Percentiles rank a stretch among this genome's conserved stretches.
These are phyloP conservation scores for Clarias fuscus DNA, from an alignment of 2,797 vertebrate species.

Conservation along the genomic window DNA sequence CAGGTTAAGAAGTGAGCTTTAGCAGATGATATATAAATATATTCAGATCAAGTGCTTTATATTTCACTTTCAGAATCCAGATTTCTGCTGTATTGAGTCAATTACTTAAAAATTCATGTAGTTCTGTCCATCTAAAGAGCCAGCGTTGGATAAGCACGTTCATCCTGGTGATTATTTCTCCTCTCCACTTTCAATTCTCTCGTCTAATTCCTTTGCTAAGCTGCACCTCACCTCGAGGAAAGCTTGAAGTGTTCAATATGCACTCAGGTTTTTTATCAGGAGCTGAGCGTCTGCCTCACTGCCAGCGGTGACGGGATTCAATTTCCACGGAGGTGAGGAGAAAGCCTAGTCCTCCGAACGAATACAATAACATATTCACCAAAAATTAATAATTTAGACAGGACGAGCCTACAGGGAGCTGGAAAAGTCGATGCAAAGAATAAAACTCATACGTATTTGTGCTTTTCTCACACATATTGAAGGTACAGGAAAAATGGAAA, in stretches of 20 bases:
- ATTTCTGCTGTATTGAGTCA: background rate
- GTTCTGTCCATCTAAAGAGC: background rate
- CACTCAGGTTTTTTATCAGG: slow-evolving; percentile 54
- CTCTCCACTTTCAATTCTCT: slow-evolving; percentile 62
- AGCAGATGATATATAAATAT: background rate
- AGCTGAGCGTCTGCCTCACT: slow-evolving; percentile 64
- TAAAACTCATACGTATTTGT: slow-evolving; percentile 49
- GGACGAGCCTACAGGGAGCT: slow-evolving; percentile 53
- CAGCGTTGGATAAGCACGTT: background rate
- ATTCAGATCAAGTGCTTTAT: background rate
- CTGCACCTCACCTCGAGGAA: slow-evolving; percentile 63
- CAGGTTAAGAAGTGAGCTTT: background rate
- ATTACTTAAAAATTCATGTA: background rate
- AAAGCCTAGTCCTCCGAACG: slow-evolving; percentile 59
- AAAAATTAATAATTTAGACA: slow-evolving; percentile 70
- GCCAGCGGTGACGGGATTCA: slow-evolving; percentile 64
- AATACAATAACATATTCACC: slow-evolving; percentile 68
- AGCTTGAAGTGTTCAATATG: slow-evolving; percentile 66
- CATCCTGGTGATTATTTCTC: slow-evolving; percentile 24
- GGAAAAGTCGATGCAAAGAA: slow-evolving; percentile 64
- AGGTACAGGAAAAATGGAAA: slow-evolving; percentile 31
- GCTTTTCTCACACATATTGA: slow-evolving; percentile 45
- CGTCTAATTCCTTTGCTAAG: slow-evolving; percentile 65
- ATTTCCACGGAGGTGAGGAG: slow-evolving; percentile 67
- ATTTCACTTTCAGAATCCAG: background rate